A percentile compares a stretch with the other conserved stretches of the same genome.
These are phyloP conservation scores for Tiaroga cobitis DNA, from an alignment of 2,797 vertebrate species.

Conservation along the genomic window DNA sequence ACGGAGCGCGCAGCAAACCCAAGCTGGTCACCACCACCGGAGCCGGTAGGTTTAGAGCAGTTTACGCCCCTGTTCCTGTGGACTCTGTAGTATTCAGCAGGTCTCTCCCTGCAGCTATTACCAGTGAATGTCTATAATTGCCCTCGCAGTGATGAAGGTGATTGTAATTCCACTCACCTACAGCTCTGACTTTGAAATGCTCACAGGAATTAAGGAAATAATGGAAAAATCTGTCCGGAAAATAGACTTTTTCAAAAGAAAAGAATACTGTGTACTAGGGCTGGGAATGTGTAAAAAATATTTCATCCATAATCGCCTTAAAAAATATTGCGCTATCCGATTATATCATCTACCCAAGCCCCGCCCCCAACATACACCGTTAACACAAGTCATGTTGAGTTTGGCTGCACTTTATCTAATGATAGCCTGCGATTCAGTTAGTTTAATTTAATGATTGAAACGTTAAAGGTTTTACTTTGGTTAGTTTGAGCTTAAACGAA, in stretches of 20 bases:
- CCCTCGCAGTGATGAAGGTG: slow-evolving; percentile 61
- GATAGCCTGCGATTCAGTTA: too few relatives aligned
- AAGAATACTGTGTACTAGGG: slow-evolving; percentile 4
- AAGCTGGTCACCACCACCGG: slow-evolving; percentile 94
- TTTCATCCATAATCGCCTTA: too few relatives aligned
- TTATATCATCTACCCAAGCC: too few relatives aligned
- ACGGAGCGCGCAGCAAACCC: slow-evolving; percentile 97
- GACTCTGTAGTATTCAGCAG: background rate
- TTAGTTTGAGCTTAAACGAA: too few relatives aligned
- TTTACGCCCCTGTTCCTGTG: slow-evolving; percentile 19
- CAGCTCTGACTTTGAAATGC: slow-evolving; percentile 56
- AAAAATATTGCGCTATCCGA: too few relatives aligned
- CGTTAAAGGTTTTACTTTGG: too few relatives aligned
- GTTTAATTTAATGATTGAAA: too few relatives aligned
- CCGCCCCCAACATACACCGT: too few relatives aligned
- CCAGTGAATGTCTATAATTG: slow-evolving; percentile 60
- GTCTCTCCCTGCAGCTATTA: slow-evolving; percentile 42
- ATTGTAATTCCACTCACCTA: slow-evolving; percentile 63
- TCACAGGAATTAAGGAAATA: slow-evolving; percentile 62
- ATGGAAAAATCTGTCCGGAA: slow-evolving; percentile 54
- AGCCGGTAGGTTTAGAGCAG: slow-evolving; percentile 83
- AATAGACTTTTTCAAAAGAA: slow-evolving; percentile 45
- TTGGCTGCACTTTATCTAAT: too few relatives aligned
- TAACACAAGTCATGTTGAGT: too few relatives aligned
- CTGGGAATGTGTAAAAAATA: too few relatives aligned